Conservation (phyloP, 2,888 invertebrate species). For the Caenorhabditis sulstoni region DNA sequence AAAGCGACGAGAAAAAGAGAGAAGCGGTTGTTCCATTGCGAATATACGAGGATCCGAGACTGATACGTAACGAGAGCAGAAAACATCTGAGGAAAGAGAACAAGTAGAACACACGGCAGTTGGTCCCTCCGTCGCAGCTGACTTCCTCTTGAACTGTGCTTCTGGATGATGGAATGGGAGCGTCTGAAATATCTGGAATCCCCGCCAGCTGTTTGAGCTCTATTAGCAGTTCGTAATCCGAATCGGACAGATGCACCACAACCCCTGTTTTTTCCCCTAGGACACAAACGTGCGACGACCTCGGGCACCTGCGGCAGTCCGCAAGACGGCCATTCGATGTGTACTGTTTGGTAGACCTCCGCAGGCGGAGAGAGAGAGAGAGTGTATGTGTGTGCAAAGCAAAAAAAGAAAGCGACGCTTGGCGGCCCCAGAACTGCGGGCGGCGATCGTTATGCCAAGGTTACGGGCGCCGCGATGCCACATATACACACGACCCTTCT, state of each 20-base stretch:
- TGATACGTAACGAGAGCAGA: background rate
- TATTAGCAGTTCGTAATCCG: too few species aligned
- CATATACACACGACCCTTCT: slow-evolving; percentile 11
- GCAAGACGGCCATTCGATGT: slow-evolving; percentile 1
- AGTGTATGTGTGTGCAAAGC: slow-evolving; percentile 21
- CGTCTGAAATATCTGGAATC: too few species aligned
- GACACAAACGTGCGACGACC: background rate
- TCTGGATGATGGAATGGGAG: background rate
- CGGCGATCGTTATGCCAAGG: slow-evolving; percentile 57
- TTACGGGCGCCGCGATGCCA: slow-evolving; percentile 50
- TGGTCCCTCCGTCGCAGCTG: too few species aligned
- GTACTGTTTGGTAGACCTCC: slow-evolving; percentile 33
- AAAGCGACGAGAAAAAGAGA: background rate
- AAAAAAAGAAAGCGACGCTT: background rate
- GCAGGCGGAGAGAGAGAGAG: too few species aligned
- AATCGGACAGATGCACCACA: background rate
- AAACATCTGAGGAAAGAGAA: background rate
- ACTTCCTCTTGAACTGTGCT: too few species aligned
- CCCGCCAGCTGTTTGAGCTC: too few species aligned
- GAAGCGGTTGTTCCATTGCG: slow-evolving; percentile 3
- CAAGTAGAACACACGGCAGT: background rate
- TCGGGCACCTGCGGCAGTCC: slow-evolving; percentile 4
- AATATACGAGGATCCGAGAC: slow-evolving; percentile 5
- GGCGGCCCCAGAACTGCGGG: slow-evolving; percentile 47
- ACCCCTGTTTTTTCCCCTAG: background rate